Conservation (phyloP, 92 coral and sea anemone genomes). For the Epizoanthus ramosus region DNA sequence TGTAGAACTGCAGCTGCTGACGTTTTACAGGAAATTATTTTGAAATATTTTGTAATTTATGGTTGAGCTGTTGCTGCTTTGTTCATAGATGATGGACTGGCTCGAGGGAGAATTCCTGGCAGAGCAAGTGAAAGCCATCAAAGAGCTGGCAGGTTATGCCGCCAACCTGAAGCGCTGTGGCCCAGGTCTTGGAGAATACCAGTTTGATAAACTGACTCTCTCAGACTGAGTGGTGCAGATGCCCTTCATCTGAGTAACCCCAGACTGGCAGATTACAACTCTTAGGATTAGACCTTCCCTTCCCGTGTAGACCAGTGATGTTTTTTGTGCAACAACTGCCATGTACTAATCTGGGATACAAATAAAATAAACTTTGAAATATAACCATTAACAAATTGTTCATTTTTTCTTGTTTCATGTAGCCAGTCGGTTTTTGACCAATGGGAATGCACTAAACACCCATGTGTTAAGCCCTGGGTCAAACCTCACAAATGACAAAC, state of each 20-base stretch:
- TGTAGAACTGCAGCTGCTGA: neutral
- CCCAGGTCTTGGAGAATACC: conserved; percentile 92
- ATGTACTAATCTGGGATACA: conserved; percentile 14
- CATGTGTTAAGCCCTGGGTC: no score
- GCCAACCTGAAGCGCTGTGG: conserved; percentile 94
- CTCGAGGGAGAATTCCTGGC: conserved; percentile 79
- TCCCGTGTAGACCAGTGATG: conserved; percentile 20
- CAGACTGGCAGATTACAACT: conserved; percentile 22
- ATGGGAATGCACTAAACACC: no score
- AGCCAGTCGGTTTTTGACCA: neutral
- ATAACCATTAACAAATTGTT: neutral
- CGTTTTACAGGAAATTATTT: neutral
- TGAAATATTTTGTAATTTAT: neutral
- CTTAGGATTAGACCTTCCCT: conserved; percentile 19
- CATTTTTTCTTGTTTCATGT: neutral
- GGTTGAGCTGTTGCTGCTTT: conserved; percentile 13
- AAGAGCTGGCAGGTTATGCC: conserved; percentile 74
- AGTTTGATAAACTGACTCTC: conserved; percentile 97
- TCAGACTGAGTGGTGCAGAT: conserved; percentile 48
- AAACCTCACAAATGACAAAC: no score
- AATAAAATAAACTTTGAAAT: neutral
- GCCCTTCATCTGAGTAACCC: neutral
- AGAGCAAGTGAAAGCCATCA: conserved; percentile 93
- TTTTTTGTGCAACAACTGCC: neutral
- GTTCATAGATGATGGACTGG: conserved; percentile 88